These are phyloP conservation scores for Piscicola geometra DNA, from an alignment of 2,888 invertebrate genomes.

Conservation along the genomic window DNA sequence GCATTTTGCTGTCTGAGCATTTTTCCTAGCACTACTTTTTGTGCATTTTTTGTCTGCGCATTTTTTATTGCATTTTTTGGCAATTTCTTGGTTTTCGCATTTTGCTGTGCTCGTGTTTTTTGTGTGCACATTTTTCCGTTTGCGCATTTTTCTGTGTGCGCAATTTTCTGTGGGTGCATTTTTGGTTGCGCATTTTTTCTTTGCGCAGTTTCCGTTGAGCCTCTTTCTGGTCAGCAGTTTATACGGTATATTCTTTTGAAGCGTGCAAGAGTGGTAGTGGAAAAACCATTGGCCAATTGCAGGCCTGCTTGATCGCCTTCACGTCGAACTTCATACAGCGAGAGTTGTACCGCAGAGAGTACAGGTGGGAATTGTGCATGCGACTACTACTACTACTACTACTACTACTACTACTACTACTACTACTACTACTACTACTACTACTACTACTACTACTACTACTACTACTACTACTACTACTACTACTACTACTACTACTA, in stretches of 20 bases:
- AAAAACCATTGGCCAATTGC: no score
- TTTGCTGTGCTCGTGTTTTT: no score
- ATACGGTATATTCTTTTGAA: no score
- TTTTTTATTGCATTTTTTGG: no score
- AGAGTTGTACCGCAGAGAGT: constrained; percentile 81
- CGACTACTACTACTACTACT: constrained; percentile 23
- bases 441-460: constrained; percentile 32
- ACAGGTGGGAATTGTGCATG: constrained; percentile 50
- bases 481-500: constrained; percentile 32
- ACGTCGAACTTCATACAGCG: constrained; percentile 94
- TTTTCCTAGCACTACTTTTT: no score
- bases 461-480: constrained; percentile 32
- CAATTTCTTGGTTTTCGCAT: no score
- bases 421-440: constrained; percentile 31
- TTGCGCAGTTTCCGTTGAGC: background rate
- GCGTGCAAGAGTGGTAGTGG: no score
- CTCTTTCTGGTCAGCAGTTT: no score
- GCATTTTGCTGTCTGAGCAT: no score
- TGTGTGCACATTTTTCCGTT: no score
- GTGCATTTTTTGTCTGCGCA: no score
- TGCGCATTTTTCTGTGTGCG: no score
- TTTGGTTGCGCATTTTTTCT: background rate
- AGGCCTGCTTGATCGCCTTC: constrained; percentile 96
- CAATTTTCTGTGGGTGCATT: background rate
- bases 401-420: constrained; percentile 18